phyloP scores from a whole-genome alignment of 2,888 invertebrate genomes.

The Trachelus troglodyta region DNA sequence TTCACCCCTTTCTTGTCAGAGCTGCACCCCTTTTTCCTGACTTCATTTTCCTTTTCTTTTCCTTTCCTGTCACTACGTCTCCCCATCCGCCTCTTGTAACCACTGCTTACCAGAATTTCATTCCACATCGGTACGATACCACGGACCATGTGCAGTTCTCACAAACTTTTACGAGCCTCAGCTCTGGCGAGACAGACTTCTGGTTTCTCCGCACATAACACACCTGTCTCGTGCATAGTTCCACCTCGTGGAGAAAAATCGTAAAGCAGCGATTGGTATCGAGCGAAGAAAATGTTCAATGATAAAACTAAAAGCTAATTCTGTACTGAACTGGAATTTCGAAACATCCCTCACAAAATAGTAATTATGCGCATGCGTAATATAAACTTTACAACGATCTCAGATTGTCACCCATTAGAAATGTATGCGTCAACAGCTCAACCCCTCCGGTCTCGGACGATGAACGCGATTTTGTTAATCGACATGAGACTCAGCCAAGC shows the following conservation, averaged over 20 bases:
- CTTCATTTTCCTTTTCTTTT: constrained; percentile 1
- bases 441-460: not conserved
- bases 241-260: not conserved
- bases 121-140: constrained; percentile 31
- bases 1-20: constrained; percentile 18
- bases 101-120: constrained; percentile 30
- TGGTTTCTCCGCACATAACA: not conserved
- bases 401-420: constrained; percentile 40
- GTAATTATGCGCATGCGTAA: not conserved
- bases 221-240: not conserved
- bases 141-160: constrained; percentile 1
- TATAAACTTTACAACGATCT: not conserved
- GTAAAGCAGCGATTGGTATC: not conserved
- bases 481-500: constrained; percentile 30
- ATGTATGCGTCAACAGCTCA: constrained; percentile 1
- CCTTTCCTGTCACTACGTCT: not conserved
- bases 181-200: not conserved
- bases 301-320: not conserved
- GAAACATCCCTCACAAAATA: not conserved
- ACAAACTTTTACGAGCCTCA: not conserved
- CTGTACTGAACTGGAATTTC: not conserved
- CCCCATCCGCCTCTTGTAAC: not conserved
- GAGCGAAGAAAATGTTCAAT: not conserved
- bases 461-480: constrained; percentile 48
- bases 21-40: constrained; percentile 18